Evolutionary conservation across 2,888 invertebrate species (phyloP).

Genomic region (Orthosia gracilis): DNA sequence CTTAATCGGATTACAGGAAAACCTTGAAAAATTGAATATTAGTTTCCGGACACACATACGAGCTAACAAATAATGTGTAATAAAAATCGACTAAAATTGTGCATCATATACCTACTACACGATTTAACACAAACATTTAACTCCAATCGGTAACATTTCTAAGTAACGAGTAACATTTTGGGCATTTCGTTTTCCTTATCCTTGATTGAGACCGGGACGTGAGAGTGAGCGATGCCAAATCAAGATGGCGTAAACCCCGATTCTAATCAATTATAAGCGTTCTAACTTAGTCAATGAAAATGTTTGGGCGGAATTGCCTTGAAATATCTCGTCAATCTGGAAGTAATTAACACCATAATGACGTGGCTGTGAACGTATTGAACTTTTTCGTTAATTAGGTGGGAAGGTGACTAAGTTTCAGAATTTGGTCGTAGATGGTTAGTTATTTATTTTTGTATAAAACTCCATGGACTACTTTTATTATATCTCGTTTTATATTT

Average conservation of each 20-base stretch:
- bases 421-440: neutral
- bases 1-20: no score
- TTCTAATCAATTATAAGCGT: slow-evolving; percentile 67
- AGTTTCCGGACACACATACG: no score
- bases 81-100: neutral
- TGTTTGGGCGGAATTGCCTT: slow-evolving; percentile 57
- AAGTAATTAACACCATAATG: slow-evolving; percentile 60
- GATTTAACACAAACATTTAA: slow-evolving; percentile 11
- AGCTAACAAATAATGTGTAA: no score
- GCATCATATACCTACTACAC: neutral
- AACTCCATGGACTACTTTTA: neutral
- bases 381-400: slow-evolving; percentile 28
- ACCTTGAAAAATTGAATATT: no score
- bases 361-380: slow-evolving; percentile 21
- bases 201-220: slow-evolving; percentile 65
- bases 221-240: slow-evolving; percentile 69
- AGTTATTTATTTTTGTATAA: neutral
- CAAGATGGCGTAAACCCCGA: slow-evolving; percentile 63
- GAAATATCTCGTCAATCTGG: slow-evolving; percentile 56
- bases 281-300: slow-evolving; percentile 63
- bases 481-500: neutral
- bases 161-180: slow-evolving; percentile 52
- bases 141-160: slow-evolving; percentile 29
- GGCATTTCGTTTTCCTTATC: slow-evolving; percentile 65
- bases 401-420: neutral